phyloP scores from a whole-genome alignment of 92 coral and sea anemone genomes.

The Montipora capitata region DNA sequence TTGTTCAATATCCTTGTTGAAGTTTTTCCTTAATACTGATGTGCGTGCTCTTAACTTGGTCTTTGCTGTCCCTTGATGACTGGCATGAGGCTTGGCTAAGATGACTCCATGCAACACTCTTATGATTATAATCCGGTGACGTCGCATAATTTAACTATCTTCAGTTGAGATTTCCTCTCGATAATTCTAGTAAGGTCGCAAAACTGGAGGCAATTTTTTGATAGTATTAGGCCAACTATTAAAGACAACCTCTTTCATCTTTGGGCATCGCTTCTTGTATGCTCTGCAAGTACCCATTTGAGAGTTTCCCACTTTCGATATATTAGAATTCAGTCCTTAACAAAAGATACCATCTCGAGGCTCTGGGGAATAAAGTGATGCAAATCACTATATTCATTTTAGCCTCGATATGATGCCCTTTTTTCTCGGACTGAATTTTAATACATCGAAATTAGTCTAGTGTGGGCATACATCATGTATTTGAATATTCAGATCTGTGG shows the following conservation, averaged over 20 bases:
- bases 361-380: too few species aligned
- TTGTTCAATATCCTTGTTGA: too few species aligned
- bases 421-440: too few species aligned
- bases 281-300: neutral
- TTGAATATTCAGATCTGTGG: neutral
- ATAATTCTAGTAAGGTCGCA: conserved; percentile 8
- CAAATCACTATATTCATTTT: too few species aligned
- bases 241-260: neutral
- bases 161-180: neutral
- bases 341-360: too few species aligned
- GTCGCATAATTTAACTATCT: neutral
- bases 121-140: conserved; percentile 26
- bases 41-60: conserved; percentile 70
- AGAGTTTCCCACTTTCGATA: neutral
- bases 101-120: conserved; percentile 5
- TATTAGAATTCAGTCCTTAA: too few species aligned
- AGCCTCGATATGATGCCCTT: too few species aligned
- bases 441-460: neutral
- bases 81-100: conserved; percentile 31
- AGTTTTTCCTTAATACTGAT: neutral
- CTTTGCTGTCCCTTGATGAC: conserved; percentile 69
- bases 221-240: conserved; percentile 2
- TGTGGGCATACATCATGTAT: neutral
- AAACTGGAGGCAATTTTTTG: neutral
- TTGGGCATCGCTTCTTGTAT: neutral